Evolutionary conservation across 2,797 vertebrate genomes (phyloP).

Genomic region (Gambelia wislizenii): DNA sequence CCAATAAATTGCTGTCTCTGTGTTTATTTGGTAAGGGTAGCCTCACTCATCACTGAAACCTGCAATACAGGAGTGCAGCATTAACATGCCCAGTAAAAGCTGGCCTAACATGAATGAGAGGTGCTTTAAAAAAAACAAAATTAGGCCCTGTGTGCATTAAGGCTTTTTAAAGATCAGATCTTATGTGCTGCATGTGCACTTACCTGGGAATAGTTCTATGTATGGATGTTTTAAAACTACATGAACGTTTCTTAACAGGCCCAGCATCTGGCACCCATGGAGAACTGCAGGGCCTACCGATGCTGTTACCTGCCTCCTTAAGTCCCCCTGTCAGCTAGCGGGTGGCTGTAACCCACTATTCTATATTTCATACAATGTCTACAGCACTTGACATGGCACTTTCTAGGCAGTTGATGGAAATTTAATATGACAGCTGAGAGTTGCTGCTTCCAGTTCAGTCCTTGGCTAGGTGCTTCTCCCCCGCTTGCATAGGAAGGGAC

Average conservation of each 20-base stretch:
- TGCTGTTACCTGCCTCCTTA: background rate
- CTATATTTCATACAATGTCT: background rate
- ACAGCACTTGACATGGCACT: background rate
- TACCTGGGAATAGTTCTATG: background rate
- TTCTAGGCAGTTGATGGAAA: background rate
- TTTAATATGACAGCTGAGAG: background rate
- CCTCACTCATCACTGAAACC: background rate
- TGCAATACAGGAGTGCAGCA: background rate
- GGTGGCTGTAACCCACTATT: background rate
- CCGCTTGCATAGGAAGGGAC: background rate
- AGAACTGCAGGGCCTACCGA: background rate
- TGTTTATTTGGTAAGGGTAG: no score
- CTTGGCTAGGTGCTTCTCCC: background rate
- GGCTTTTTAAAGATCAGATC: background rate
- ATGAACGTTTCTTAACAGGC: background rate
- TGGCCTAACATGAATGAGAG: background rate
- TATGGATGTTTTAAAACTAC: background rate
- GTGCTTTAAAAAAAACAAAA: background rate
- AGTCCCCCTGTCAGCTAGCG: no score
- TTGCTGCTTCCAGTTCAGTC: background rate
- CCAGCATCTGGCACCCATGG: background rate
- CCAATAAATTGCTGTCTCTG: no score
- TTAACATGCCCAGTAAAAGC: no score
- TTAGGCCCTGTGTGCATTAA: background rate
- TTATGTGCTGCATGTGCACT: background rate